phyloP scores from a whole-genome alignment of 2,797 vertebrate genomes.

The Sebastes flavidus region DNA sequence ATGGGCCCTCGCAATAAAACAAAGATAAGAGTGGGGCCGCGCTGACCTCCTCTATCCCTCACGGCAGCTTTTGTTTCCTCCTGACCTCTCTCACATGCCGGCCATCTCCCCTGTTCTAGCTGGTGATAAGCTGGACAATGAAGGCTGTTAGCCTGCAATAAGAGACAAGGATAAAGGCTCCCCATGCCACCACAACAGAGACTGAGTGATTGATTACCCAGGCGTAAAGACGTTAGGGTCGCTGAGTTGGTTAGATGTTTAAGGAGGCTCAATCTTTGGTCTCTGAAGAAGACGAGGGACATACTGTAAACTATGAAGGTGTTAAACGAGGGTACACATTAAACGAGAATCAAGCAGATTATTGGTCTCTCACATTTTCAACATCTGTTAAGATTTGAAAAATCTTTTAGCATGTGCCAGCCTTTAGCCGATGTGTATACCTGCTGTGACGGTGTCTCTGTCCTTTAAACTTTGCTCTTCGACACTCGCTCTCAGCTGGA shows the following conservation, averaged over 20 bases:
- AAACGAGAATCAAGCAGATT: no score
- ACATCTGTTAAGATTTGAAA: no score
- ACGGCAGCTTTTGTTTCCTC: conserved; percentile 61
- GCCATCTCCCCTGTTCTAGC: conserved; percentile 33
- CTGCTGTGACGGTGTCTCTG: conserved; percentile 80
- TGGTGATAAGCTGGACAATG: conserved; percentile 72
- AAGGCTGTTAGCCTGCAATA: conserved; percentile 44
- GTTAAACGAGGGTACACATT: neutral
- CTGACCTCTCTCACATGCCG: conserved; percentile 58
- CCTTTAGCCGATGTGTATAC: conserved; percentile 48
- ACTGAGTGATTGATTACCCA: conserved; percentile 42
- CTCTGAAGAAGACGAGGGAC: neutral
- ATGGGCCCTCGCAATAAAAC: conserved; percentile 65
- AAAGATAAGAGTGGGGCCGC: conserved; percentile 62
- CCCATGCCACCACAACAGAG: conserved; percentile 19
- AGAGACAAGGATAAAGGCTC: conserved; percentile 44
- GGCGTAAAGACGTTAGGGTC: neutral
- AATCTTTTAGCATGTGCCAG: no score
- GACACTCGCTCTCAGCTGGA: conserved; percentile 73
- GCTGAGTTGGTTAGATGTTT: neutral
- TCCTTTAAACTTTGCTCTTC: conserved; percentile 76
- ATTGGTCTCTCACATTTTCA: no score
- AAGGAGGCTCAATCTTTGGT: neutral
- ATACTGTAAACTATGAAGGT: no score
- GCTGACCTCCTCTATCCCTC: conserved; percentile 46